phyloP scores from a whole-genome alignment of 2,888 invertebrate genomes.

The Amiota mariae region DNA sequence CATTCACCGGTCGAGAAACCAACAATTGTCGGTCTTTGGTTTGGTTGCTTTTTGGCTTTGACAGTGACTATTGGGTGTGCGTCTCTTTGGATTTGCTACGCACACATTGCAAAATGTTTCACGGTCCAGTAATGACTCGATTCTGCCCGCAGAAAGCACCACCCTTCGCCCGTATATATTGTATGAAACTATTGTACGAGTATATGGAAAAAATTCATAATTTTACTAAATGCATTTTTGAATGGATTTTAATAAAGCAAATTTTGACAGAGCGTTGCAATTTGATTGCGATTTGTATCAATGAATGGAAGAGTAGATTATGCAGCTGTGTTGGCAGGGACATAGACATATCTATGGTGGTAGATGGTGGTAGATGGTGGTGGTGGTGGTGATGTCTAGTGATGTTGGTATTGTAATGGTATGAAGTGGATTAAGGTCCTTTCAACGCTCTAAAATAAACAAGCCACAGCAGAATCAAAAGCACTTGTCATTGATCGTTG shows the following conservation, averaged over 20 bases:
- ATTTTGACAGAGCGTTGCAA: constrained; percentile 26
- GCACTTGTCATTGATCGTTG: constrained; percentile 38
- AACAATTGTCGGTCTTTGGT: constrained; percentile 66
- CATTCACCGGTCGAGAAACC: constrained; percentile 57
- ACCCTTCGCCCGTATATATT: constrained; percentile 36
- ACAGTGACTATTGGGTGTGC: constrained; percentile 49
- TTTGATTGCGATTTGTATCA: constrained; percentile 27
- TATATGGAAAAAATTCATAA: constrained; percentile 23
- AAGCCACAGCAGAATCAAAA: constrained; percentile 33
- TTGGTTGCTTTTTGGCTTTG: too few species aligned
- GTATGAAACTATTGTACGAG: background rate
- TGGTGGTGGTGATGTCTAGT: constrained; percentile 47
- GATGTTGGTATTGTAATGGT: constrained; percentile 39
- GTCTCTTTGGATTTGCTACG: constrained; percentile 48
- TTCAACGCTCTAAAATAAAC: constrained; percentile 45
- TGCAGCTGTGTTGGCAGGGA: constrained; percentile 34
- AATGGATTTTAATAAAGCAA: constrained; percentile 38
- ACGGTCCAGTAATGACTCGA: constrained; percentile 12
- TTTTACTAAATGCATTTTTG: constrained; percentile 26
- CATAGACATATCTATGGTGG: constrained; percentile 32
- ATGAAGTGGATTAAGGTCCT: constrained; percentile 49
- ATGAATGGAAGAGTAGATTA: constrained; percentile 25
- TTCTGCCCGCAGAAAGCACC: background rate
- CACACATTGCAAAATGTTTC: constrained; percentile 51
- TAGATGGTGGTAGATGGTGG: constrained; percentile 37